Percentiles rank a stretch among this genome's conserved stretches.
phyloP scores from a whole-genome alignment of 2,113 vertebrate genomes.

The Rhea americana region DNA sequence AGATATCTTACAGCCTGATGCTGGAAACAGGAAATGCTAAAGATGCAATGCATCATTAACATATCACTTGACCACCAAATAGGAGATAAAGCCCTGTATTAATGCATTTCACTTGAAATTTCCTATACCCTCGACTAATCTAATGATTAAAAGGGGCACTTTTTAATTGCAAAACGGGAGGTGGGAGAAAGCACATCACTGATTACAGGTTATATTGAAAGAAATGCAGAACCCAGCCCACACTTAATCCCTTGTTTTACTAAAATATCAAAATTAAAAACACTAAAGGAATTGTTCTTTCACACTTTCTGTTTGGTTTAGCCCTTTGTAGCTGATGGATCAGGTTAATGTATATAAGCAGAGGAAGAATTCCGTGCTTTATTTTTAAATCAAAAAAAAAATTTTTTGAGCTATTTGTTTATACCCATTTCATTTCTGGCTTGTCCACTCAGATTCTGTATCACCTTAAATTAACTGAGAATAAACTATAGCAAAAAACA shows the following conservation, averaged over 20 bases:
- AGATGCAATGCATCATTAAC: not conserved
- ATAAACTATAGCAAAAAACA: not conserved
- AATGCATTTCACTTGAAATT: not conserved
- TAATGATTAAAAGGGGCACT: not conserved
- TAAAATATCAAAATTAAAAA: not conserved
- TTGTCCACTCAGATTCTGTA: not conserved
- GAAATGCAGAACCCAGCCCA: not conserved
- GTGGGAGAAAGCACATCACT: not conserved
- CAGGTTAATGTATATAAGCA: not conserved
- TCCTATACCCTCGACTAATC: not conserved
- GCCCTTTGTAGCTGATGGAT: not conserved
- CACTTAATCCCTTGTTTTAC: not conserved
- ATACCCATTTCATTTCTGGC: not conserved
- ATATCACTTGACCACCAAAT: not conserved
- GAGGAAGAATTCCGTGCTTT: not conserved
- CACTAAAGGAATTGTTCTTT: not conserved
- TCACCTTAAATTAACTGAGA: not conserved
- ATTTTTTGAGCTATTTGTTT: not conserved
- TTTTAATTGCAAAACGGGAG: too few relatives aligned
- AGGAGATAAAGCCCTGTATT: not conserved
- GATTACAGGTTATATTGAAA: not conserved
- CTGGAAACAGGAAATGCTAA: not conserved
- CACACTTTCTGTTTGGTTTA: not conserved
- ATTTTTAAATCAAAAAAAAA: not conserved
- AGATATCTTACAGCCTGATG: not conserved